These are phyloP conservation scores for Dipodomys ordii DNA, from an alignment of 2,113 vertebrate genomes.

Conservation along the genomic window DNA sequence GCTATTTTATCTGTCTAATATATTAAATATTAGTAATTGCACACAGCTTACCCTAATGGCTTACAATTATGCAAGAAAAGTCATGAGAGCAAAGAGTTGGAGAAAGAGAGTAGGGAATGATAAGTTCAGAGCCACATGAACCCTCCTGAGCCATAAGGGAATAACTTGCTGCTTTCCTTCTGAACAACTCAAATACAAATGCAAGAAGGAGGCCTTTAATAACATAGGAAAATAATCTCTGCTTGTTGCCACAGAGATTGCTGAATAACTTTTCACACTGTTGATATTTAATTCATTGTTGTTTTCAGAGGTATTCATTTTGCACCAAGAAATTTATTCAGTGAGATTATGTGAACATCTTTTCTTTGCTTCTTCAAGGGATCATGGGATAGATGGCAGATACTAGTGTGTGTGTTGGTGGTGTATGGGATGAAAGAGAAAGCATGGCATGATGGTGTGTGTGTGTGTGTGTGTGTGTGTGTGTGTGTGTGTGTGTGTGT, in stretches of 20 bases:
- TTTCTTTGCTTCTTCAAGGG: background rate
- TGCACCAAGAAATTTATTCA: background rate
- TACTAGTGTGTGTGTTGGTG: too few relatives aligned
- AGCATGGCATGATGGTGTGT: background rate
- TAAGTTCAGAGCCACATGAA: background rate
- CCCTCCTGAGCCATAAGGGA: background rate
- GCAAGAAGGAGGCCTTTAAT: background rate
- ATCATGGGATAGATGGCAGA: background rate
- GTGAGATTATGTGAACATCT: background rate
- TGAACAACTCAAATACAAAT: background rate
- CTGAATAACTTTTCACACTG: background rate
- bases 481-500: too few relatives aligned
- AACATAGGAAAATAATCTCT: background rate
- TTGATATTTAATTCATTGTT: slow-evolving; percentile 2
- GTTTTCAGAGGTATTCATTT: background rate
- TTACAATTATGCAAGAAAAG: slow-evolving; percentile 14
- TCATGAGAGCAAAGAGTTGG: background rate
- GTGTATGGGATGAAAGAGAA: too few relatives aligned
- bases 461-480: background rate
- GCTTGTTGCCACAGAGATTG: background rate
- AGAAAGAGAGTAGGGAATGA: background rate
- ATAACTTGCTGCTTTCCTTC: background rate
- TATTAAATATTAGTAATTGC: background rate
- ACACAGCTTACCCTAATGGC: background rate
- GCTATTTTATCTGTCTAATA: background rate